Percentiles rank a stretch among this genome's conserved stretches.
Conservation (phyloP, 2,888 invertebrate species). For the Mythimna ferrago region DNA sequence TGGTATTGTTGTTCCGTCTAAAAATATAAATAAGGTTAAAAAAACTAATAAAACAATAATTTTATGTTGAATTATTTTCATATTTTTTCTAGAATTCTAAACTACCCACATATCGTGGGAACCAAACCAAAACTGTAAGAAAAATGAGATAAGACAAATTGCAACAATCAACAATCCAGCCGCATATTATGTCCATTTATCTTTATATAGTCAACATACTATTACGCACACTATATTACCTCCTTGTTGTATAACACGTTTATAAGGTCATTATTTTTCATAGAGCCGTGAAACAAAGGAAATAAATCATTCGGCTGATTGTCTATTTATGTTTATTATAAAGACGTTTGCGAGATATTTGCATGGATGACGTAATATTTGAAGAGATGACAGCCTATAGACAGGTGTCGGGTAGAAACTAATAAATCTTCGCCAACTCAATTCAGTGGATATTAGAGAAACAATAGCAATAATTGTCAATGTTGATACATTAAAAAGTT, state of each 20-base stretch:
- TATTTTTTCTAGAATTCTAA: constrained; percentile 18
- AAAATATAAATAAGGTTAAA: constrained; percentile 25
- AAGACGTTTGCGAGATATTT: constrained; percentile 59
- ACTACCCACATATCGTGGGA: constrained; percentile 52
- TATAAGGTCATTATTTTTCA: constrained; percentile 65
- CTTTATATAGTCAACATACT: constrained; percentile 56
- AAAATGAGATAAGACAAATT: constrained; percentile 51
- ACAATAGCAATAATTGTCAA: constrained; percentile 24
- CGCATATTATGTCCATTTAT: constrained; percentile 57
- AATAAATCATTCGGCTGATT: constrained; percentile 64
- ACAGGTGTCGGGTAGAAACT: constrained; percentile 32
- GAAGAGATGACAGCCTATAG: constrained; percentile 41
- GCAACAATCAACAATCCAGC: constrained; percentile 42
- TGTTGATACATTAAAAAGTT: background rate
- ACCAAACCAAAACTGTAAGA: constrained; percentile 43
- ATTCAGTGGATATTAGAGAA: constrained; percentile 16
- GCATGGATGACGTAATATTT: constrained; percentile 58
- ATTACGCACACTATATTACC: constrained; percentile 48
- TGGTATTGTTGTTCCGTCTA: constrained; percentile 23
- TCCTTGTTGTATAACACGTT: constrained; percentile 38
- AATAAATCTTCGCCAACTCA: constrained; percentile 41
- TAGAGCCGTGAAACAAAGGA: constrained; percentile 63
- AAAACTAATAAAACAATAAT: constrained; percentile 2
- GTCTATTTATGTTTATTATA: constrained; percentile 64
- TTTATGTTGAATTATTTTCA: background rate